Conservation (phyloP, 2,888 invertebrate species). For the Pachydiplax longipennis region DNA sequence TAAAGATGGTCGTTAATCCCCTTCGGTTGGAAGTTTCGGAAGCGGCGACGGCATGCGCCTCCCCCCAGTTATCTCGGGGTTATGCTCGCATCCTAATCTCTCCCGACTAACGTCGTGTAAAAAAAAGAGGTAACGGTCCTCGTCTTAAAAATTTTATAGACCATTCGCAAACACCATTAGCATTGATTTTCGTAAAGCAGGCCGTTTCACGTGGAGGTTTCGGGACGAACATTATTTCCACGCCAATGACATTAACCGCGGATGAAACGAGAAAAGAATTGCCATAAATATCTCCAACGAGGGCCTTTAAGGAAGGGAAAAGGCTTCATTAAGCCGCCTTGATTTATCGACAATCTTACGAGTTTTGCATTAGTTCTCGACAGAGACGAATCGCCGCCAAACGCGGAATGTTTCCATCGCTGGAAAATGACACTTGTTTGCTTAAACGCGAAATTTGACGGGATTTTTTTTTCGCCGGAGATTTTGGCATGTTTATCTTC, state of each 20-base stretch:
- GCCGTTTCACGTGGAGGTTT: not conserved
- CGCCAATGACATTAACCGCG: not conserved
- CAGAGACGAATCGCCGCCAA: not conserved
- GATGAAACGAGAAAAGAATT: not conserved
- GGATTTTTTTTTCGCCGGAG: not conserved
- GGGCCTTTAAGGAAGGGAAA: not conserved
- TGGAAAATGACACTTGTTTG: not conserved
- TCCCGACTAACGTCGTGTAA: no score
- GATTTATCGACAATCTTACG: not conserved
- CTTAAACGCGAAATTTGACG: not conserved
- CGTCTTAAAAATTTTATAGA: not conserved
- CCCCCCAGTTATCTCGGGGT: no score
- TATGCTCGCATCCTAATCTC: no score
- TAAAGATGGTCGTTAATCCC: no score
- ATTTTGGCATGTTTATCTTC: not conserved
- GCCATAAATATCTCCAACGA: not conserved
- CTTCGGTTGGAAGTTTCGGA: no score
- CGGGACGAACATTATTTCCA: not conserved
- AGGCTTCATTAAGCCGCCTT: not conserved
- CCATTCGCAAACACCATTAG: not conserved
- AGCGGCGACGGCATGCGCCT: no score
- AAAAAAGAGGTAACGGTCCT: not conserved
- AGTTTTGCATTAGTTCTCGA: not conserved
- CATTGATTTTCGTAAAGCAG: not conserved
- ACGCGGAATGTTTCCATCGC: not conserved